A percentile compares a stretch with the other conserved stretches of the same genome.
Conservation (phyloP, 2,888 invertebrate genomes). For the Malthinus flaveolus region DNA sequence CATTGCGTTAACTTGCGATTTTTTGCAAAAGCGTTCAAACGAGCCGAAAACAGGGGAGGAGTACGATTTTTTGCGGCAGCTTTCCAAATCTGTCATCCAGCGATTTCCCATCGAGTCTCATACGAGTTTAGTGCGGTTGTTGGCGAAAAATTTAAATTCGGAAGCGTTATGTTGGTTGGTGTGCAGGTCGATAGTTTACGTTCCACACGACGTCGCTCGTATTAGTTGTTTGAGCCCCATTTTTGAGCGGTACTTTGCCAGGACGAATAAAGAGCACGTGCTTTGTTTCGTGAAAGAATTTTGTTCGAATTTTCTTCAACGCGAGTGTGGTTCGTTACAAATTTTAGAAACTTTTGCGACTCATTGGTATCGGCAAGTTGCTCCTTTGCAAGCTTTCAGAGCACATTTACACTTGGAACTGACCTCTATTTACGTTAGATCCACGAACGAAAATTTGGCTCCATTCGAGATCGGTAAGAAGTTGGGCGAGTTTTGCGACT, state of each 20-base stretch:
- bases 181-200: not conserved
- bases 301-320: not conserved
- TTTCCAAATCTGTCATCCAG: not conserved
- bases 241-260: slow-evolving; percentile 6
- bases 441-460: not conserved
- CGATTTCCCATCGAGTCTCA: not conserved
- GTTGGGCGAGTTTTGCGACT: not conserved
- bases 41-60: not conserved
- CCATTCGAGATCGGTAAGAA: not conserved
- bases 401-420: slow-evolving; percentile 12
- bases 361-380: slow-evolving; percentile 5
- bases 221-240: not conserved
- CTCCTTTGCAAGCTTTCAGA: slow-evolving; percentile 15
- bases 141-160: too few species aligned
- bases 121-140: too few species aligned
- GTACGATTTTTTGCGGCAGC: slow-evolving; percentile 1
- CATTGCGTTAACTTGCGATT: not conserved
- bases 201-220: not conserved
- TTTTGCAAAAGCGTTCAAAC: not conserved
- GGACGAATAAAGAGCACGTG: not conserved
- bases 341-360: not conserved
- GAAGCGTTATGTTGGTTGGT: too few species aligned
- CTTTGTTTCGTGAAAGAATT: not conserved
- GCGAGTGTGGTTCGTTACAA: not conserved
- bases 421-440: not conserved